These are phyloP conservation scores for Aricia artaxerxes DNA, from an alignment of 2,888 invertebrate species.

Conservation along the genomic window DNA sequence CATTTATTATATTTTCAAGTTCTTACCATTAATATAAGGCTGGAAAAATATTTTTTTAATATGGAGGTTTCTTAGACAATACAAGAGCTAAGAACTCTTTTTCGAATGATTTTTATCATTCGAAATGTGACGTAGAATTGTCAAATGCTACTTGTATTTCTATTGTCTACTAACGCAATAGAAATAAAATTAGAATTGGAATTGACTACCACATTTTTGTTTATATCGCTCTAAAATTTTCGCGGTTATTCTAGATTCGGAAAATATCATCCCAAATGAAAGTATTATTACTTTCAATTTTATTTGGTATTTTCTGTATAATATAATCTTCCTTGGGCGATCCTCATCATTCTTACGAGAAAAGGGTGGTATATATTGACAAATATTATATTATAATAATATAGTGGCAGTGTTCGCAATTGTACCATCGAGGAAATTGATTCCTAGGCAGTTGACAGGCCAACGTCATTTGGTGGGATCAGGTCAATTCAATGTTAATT, in stretches of 20 bases:
- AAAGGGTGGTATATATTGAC: not conserved
- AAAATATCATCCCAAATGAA: not conserved
- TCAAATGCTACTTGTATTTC: too few relatives aligned
- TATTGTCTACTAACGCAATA: too few relatives aligned
- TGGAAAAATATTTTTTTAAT: too few relatives aligned
- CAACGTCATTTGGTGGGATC: too few relatives aligned
- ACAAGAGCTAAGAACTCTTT: not conserved
- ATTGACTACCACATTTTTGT: too few relatives aligned
- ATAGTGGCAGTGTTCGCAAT: not conserved
- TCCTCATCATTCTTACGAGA: not conserved
- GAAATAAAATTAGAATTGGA: too few relatives aligned
- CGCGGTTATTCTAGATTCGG: not conserved
- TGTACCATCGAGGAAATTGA: too few relatives aligned
- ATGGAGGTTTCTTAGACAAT: not conserved
- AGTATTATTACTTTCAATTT: slow-evolving; percentile 4
- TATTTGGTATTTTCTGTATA: slow-evolving; percentile 23
- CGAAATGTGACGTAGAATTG: too few relatives aligned
- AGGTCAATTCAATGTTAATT: too few relatives aligned
- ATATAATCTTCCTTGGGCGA: not conserved
- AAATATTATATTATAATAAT: not conserved
- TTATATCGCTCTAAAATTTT: not conserved
- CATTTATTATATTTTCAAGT: not conserved
- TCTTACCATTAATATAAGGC: not conserved
- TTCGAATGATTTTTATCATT: not conserved
- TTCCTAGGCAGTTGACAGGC: too few relatives aligned